phyloP scores from a whole-genome alignment of 37 sponge, comb jelly and placozoan species.

The Halichondria panicea region DNA sequence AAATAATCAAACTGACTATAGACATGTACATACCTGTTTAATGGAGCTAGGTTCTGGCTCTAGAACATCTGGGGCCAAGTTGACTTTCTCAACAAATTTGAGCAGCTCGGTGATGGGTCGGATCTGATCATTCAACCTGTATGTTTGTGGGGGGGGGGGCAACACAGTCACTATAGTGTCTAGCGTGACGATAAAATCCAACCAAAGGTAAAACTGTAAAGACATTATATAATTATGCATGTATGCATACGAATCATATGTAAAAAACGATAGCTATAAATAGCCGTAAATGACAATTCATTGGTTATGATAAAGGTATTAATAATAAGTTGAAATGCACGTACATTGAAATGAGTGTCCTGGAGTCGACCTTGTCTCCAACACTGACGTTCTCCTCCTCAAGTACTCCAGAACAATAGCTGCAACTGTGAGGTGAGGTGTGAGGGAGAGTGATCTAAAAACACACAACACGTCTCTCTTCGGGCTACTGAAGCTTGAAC shows the following conservation, averaged over 20 bases:
- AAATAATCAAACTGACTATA: neutral
- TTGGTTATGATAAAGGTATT: neutral
- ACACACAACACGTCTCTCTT: neutral
- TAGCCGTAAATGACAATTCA: conserved; percentile 2
- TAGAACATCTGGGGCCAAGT: conserved; percentile 65
- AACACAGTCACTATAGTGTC: no score
- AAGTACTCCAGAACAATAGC: conserved; percentile 47
- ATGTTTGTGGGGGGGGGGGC: no score
- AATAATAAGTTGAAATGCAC: neutral
- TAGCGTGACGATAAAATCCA: neutral
- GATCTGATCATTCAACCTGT: conserved; percentile 72
- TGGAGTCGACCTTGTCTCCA: conserved; percentile 12
- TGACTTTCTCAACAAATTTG: conserved; percentile 61
- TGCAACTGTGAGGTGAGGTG: no score
- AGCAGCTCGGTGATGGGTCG: conserved; percentile 64
- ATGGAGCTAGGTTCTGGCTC: conserved; percentile 75
- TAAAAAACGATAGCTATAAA: no score
- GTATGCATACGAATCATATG: neutral
- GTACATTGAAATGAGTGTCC: conserved; percentile 38
- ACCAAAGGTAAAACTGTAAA: neutral
- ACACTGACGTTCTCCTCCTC: conserved; percentile 58
- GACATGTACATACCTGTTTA: conserved; percentile 15
- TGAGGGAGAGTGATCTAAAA: no score
- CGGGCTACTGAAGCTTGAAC: no score
- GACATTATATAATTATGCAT: neutral